phyloP scores from a whole-genome alignment of 2,113 vertebrate genomes.

The Vulpes vulpes region DNA sequence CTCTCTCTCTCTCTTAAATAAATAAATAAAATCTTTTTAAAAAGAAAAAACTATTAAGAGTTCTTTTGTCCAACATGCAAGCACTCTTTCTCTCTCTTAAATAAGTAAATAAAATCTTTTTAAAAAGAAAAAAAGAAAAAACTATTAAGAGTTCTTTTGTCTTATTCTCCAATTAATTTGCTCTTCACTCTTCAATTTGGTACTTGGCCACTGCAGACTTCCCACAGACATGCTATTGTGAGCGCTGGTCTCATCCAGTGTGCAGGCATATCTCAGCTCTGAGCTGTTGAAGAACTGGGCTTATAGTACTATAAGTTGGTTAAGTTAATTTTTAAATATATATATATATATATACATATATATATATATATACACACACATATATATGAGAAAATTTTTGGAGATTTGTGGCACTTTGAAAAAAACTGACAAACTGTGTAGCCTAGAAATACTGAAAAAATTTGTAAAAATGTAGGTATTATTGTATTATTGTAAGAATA shows the following conservation, averaged over 20 bases:
- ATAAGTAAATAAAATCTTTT: background rate
- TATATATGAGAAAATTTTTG: no score
- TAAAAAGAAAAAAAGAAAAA: background rate
- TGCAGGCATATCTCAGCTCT: background rate
- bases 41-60: background rate
- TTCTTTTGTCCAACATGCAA: background rate
- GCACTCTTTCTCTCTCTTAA: background rate
- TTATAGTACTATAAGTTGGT: no score
- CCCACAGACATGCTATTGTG: accelerated
- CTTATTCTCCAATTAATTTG: background rate
- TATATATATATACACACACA: no score
- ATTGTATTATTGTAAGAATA: no score
- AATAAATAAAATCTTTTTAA: background rate
- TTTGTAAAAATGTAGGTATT: no score
- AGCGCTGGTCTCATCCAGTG: background rate
- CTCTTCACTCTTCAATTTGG: background rate
- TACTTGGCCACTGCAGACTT: background rate
- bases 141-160: background rate
- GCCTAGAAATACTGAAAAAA: no score
- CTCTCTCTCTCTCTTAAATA: background rate
- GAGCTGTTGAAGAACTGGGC: background rate
- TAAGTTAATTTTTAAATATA: no score
- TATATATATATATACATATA: no score
- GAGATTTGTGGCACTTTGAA: no score
- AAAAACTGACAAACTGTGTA: no score